phyloP scores from a whole-genome alignment of 2,113 vertebrate species.

The Nestor notabilis region DNA sequence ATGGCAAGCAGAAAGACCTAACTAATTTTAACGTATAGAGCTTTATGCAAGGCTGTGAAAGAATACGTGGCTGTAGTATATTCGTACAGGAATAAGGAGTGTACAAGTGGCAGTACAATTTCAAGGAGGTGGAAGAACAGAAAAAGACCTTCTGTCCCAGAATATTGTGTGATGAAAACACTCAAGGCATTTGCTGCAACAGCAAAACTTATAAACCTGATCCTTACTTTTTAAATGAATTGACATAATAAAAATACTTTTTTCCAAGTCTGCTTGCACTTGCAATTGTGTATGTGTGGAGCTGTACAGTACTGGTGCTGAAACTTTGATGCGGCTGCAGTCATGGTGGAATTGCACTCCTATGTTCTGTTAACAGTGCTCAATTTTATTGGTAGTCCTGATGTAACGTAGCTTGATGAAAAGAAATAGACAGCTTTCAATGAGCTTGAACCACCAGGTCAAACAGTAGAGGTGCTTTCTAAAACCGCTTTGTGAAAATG shows the following conservation, averaged over 20 bases:
- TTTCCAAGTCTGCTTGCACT: neutral
- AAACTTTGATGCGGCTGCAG: rapidly evolving
- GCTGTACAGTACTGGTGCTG: neutral
- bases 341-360: neutral
- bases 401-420: neutral
- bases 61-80: neutral
- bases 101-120: neutral
- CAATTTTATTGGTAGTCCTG: neutral
- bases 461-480: neutral
- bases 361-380: neutral
- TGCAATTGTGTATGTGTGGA: neutral
- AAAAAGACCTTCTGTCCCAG: neutral
- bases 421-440: neutral
- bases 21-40: neutral
- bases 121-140: neutral
- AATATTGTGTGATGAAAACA: neutral
- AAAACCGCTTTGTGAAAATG: neutral
- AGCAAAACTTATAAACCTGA: neutral
- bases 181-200: neutral
- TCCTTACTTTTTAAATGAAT: neutral
- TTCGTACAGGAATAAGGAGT: neutral
- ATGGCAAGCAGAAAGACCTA: neutral
- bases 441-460: neutral
- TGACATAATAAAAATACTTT: neutral
- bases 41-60: neutral